phyloP scores from a whole-genome alignment of 2,888 invertebrate species.

The Volucella inanis region DNA sequence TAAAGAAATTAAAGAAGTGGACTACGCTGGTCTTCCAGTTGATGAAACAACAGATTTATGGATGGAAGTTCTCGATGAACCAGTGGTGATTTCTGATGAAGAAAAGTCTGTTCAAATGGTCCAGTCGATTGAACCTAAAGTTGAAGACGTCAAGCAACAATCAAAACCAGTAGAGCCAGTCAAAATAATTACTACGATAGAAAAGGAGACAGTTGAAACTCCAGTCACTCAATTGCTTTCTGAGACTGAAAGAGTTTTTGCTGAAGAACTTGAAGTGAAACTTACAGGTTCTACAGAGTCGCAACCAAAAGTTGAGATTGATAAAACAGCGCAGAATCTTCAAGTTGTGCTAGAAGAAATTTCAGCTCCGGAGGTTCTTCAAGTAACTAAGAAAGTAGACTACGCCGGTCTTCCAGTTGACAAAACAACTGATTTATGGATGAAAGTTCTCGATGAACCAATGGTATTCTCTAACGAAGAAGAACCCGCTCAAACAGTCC shows the following conservation, averaged over 20 bases:
- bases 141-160: background rate
- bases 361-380: background rate
- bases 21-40: slow-evolving; percentile 78
- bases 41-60: slow-evolving; percentile 79
- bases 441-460: slow-evolving; percentile 76
- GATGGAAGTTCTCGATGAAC: slow-evolving; percentile 81
- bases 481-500: slow-evolving; percentile 6
- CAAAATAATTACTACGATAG: too few relatives aligned
- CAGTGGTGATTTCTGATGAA: slow-evolving; percentile 80
- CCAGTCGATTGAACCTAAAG: background rate
- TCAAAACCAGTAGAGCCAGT: background rate
- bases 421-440: slow-evolving; percentile 77
- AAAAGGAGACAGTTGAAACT: background rate
- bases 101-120: background rate
- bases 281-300: too few relatives aligned
- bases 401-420: slow-evolving; percentile 77
- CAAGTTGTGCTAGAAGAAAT: too few relatives aligned
- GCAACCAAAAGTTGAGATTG: too few relatives aligned
- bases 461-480: slow-evolving; percentile 64
- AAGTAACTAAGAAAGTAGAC: slow-evolving; percentile 41
- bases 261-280: too few relatives aligned
- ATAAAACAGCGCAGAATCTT: too few relatives aligned
- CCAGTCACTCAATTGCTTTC: too few relatives aligned
- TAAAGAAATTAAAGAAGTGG: slow-evolving; percentile 64
- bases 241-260: too few relatives aligned